phyloP scores from a whole-genome alignment of 64 coral and sea anemone genomes.

The Dendrophyllia cribrosa region DNA sequence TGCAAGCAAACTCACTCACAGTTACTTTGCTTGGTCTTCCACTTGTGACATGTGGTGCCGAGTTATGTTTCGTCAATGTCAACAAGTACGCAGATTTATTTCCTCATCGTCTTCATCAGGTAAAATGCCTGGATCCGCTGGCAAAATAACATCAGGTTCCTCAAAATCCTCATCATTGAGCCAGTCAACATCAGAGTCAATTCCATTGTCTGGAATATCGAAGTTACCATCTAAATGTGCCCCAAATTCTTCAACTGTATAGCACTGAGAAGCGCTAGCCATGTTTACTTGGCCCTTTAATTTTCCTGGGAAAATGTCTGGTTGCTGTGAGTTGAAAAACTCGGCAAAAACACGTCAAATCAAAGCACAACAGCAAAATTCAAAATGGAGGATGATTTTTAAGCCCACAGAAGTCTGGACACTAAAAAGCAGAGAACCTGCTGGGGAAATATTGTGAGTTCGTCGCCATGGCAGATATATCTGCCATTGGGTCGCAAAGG shows the following conservation, averaged over 20 bases:
- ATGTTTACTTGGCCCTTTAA: slow-evolving; percentile 21
- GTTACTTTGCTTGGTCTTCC: too few species aligned
- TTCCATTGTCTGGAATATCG: slow-evolving; percentile 27
- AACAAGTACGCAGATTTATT: too few species aligned
- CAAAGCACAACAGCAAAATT: not conserved
- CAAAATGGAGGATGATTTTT: not conserved
- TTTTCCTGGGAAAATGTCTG: not conserved
- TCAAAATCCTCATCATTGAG: slow-evolving; percentile 3
- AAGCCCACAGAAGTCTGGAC: not conserved
- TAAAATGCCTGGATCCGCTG: too few species aligned
- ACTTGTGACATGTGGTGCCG: too few species aligned
- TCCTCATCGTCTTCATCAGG: slow-evolving; percentile 7
- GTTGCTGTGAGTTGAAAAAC: not conserved
- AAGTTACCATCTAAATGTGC: slow-evolving; percentile 32
- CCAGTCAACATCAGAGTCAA: slow-evolving; percentile 27
- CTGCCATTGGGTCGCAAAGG: slow-evolving; percentile 8
- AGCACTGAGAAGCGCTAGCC: not conserved
- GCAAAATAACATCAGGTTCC: too few species aligned
- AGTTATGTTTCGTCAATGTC: too few species aligned
- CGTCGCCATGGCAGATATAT: slow-evolving; percentile 37
- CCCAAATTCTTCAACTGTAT: slow-evolving; percentile 35
- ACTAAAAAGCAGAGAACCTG: not conserved
- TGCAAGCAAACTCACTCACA: too few species aligned
- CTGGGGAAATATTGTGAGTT: slow-evolving; percentile 3
- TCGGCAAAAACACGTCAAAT: slow-evolving; percentile 16